Percentiles rank a stretch among this genome's conserved stretches.
Evolutionary conservation across 2,797 vertebrate species (phyloP).

Genomic region (Calcarius lapponicus): DNA sequence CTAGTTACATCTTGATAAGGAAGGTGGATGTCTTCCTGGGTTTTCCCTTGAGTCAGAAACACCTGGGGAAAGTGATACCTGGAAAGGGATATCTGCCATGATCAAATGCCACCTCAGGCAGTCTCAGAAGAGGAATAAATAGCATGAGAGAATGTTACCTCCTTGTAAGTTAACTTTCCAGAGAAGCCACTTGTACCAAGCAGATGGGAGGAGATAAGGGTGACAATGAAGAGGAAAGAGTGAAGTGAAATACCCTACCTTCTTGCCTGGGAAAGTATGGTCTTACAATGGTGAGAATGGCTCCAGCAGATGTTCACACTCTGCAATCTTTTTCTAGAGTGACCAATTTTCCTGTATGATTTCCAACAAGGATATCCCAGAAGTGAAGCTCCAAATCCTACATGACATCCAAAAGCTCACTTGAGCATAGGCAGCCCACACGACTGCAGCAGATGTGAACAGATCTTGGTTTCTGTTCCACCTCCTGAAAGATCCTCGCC

Average conservation of each 20-base stretch:
- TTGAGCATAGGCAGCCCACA: accelerated
- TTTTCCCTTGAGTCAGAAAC: conserved; percentile 42
- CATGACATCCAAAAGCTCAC: not conserved
- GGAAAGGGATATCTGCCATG: not conserved
- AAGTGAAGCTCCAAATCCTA: not conserved
- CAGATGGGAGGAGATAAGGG: not conserved
- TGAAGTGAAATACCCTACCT: not conserved
- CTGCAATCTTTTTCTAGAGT: not conserved
- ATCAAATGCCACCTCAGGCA: not conserved
- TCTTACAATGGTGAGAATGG: not conserved
- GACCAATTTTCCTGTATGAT: not conserved
- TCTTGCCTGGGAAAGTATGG: not conserved
- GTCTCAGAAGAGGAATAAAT: not conserved
- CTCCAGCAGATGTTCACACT: not conserved
- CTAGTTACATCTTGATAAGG: conserved; percentile 58
- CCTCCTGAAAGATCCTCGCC: not conserved
- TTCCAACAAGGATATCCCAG: not conserved
- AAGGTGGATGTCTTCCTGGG: not conserved
- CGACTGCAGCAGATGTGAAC: not conserved
- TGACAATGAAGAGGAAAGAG: not conserved
- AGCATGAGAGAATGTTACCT: not conserved
- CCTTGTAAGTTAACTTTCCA: not conserved
- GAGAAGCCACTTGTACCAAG: not conserved
- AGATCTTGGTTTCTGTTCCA: not conserved
- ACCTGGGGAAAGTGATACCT: conserved; percentile 5